A percentile compares a stretch with the other conserved stretches of the same genome.
Conservation (phyloP, 2,888 invertebrate genomes). For the Platycheirus rosarum region DNA sequence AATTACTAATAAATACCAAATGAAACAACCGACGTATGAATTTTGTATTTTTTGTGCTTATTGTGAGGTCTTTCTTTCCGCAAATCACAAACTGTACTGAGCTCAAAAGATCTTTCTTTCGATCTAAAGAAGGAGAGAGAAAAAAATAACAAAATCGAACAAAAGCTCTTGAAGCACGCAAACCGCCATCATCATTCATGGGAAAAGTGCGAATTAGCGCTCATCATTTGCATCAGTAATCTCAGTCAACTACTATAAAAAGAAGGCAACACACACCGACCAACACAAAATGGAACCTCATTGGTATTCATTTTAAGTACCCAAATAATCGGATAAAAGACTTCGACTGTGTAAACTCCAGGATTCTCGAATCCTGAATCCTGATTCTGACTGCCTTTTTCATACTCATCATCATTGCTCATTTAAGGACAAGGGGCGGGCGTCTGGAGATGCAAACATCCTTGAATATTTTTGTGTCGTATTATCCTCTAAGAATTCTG, state of each 20-base stretch:
- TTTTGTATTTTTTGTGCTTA: too few relatives aligned
- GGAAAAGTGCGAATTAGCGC: constrained; percentile 52
- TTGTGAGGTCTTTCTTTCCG: too few relatives aligned
- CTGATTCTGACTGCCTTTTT: constrained; percentile 23
- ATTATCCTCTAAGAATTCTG: neutral
- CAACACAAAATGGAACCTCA: constrained; percentile 42
- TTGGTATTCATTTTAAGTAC: constrained; percentile 69
- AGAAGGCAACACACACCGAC: too few relatives aligned
- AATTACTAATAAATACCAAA: too few relatives aligned
- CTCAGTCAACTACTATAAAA: constrained; percentile 26
- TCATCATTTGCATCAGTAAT: constrained; percentile 65
- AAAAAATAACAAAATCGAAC: too few relatives aligned
- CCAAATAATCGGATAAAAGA: constrained; percentile 69
- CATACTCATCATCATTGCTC: constrained; percentile 46
- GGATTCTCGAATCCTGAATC: constrained; percentile 22
- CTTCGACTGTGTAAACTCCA: constrained; percentile 38
- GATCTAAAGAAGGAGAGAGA: too few relatives aligned
- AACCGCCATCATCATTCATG: constrained; percentile 2
- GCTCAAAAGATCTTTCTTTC: too few relatives aligned
- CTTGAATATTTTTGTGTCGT: constrained; percentile 23
- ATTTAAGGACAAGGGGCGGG: constrained; percentile 48
- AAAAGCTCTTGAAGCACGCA: too few relatives aligned
- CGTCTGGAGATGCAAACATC: constrained; percentile 53
- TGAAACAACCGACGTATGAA: too few relatives aligned
- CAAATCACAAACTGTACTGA: too few relatives aligned